A percentile compares a stretch with the other conserved stretches of the same genome.
Conservation (phyloP, 2,888 invertebrate species). For the Volucella bombylans region DNA sequence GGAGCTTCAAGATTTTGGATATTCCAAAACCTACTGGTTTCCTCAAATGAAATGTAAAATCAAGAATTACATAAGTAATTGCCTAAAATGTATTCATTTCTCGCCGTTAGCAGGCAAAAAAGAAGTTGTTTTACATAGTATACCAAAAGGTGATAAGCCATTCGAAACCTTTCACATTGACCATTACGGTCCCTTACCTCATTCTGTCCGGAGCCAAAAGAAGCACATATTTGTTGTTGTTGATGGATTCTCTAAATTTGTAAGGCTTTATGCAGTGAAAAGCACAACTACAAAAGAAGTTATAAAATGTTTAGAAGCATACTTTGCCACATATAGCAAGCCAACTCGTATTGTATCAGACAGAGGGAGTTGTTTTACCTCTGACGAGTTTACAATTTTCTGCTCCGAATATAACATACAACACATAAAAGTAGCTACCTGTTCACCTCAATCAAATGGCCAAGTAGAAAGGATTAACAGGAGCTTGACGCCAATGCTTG, state of each 20-base stretch:
- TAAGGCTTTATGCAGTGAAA: conserved; percentile 74
- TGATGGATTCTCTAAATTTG: conserved; percentile 76
- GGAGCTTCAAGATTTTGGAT: no score
- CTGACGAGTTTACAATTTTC: conserved; percentile 37
- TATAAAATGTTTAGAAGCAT: conserved; percentile 39
- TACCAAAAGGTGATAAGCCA: background rate
- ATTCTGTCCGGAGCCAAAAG: conserved; percentile 74
- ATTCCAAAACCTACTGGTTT: no score
- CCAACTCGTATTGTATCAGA: background rate
- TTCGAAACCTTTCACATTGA: conserved; percentile 79
- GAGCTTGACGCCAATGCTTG: conserved; percentile 7
- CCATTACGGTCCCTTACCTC: conserved; percentile 81
- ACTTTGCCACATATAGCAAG: conserved; percentile 28
- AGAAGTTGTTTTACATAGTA: no score
- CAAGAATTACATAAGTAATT: no score
- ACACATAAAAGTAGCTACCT: no score
- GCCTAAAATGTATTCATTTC: no score
- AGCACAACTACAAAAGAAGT: conserved; percentile 40
- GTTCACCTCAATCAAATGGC: no score
- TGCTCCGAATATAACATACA: no score
- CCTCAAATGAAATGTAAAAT: no score
- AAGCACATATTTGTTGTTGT: conserved; percentile 55
- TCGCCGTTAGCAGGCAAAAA: no score
- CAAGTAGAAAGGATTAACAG: no score
- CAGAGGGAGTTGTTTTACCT: conserved; percentile 49